These are phyloP conservation scores for Phyllostomus hastatus DNA, from an alignment of 2,113 vertebrate genomes.

Conservation along the genomic window DNA sequence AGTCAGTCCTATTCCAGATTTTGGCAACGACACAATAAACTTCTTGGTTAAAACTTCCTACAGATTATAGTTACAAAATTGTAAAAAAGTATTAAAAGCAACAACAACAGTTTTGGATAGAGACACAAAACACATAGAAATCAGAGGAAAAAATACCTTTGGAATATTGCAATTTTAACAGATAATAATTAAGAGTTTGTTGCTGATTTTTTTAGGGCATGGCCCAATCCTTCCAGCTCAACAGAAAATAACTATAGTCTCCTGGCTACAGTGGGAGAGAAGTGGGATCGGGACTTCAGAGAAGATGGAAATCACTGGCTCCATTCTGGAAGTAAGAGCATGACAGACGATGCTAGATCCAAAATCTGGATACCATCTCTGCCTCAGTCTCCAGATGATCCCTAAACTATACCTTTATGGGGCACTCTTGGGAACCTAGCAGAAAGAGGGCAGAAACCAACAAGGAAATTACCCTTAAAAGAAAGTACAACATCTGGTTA, in stretches of 20 bases:
- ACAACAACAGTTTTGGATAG: not conserved
- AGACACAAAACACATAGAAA: not conserved
- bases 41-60: not conserved
- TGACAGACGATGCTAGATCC: not conserved
- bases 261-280: not conserved
- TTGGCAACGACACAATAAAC: not conserved
- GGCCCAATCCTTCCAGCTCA: rapidly evolving
- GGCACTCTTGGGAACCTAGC: not conserved
- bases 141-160: not conserved
- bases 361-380: not conserved
- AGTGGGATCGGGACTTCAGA: not conserved
- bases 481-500: not conserved
- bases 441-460: not conserved
- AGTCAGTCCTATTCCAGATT: not conserved
- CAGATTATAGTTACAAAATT: not conserved
- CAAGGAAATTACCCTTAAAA: not conserved
- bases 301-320: not conserved
- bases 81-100: not conserved
- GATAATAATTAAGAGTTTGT: not conserved
- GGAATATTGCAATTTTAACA: not conserved
- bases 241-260: not conserved
- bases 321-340: not conserved
- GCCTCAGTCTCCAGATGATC: not conserved
- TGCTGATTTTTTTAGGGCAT: not conserved
- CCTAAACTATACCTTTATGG: rapidly evolving